phyloP scores from a whole-genome alignment of 2,113 vertebrate genomes.

The Formicarius rufipectus region DNA sequence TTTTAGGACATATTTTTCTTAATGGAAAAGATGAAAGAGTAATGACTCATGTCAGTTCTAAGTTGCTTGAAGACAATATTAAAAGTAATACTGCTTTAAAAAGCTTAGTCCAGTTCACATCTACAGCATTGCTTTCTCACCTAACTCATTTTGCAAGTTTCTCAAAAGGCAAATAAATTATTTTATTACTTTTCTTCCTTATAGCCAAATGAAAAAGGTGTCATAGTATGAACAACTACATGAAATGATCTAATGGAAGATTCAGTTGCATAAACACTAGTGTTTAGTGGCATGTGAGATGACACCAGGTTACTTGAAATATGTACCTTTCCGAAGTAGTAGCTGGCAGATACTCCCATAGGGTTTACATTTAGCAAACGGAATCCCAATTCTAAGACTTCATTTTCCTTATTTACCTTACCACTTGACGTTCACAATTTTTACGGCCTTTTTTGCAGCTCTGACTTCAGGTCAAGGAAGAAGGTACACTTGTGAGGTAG shows the following conservation, averaged over 20 bases:
- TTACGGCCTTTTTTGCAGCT: too few relatives aligned
- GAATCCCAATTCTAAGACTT: background rate
- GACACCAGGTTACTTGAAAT: background rate
- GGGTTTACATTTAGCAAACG: background rate
- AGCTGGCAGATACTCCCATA: background rate
- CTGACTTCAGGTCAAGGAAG: too few relatives aligned
- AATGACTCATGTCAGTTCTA: background rate
- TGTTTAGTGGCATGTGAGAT: background rate
- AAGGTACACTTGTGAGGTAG: too few relatives aligned
- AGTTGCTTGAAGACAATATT: background rate
- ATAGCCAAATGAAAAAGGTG: background rate
- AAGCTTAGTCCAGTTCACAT: background rate
- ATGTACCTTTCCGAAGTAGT: background rate
- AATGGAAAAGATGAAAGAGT: background rate
- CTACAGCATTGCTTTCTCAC: background rate
- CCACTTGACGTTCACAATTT: background rate
- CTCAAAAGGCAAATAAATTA: background rate
- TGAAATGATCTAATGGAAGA: background rate
- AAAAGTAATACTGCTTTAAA: background rate
- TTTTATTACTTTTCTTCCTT: background rate
- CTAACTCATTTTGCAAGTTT: background rate
- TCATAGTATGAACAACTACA: background rate
- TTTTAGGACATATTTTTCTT: background rate
- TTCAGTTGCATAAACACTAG: background rate
- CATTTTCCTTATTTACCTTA: background rate